Evolutionary conservation across 2,888 invertebrate genomes (phyloP).

Genomic region (Drosophila macrospina): DNA sequence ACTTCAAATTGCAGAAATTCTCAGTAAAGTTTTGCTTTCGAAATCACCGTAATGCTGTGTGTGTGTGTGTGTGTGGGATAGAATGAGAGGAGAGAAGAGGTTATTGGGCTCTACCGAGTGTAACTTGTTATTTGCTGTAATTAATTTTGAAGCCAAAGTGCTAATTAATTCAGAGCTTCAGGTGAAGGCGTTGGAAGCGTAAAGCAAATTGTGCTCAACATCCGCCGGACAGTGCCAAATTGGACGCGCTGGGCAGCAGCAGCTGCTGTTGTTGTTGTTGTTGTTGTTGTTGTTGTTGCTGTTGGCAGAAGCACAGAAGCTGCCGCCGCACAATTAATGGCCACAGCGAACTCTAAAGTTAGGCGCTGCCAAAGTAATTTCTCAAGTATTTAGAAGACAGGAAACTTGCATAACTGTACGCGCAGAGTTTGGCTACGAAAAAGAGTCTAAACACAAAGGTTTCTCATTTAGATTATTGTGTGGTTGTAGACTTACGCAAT

Average conservation of each 20-base stretch:
- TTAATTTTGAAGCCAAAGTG: conserved; percentile 76
- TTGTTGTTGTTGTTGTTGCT: conserved; percentile 1
- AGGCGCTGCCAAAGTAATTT: conserved; percentile 56
- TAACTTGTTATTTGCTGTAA: conserved; percentile 79
- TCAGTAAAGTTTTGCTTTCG: conserved; percentile 66
- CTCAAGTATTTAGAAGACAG: conserved; percentile 65
- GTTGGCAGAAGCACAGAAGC: conserved; percentile 47
- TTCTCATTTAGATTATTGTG: conserved; percentile 12
- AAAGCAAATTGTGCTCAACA: conserved; percentile 68
- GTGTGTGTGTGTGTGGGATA: neutral
- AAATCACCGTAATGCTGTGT: conserved; percentile 39
- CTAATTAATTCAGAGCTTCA: conserved; percentile 75
- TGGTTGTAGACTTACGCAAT: conserved; percentile 63
- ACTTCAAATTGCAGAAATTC: conserved; percentile 51
- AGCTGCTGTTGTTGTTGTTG: conserved; percentile 3
- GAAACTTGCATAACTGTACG: conserved; percentile 77
- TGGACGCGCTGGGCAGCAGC: conserved; percentile 39
- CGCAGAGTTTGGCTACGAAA: conserved; percentile 38
- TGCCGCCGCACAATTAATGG: conserved; percentile 58
- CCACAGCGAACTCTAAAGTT: conserved; percentile 42
- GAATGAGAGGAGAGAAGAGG: neutral
- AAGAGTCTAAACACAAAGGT: conserved; percentile 51
- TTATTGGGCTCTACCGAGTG: conserved; percentile 54
- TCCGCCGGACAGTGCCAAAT: conserved; percentile 64
- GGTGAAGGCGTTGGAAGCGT: conserved; percentile 68